Conservation (phyloP, 2,113 vertebrate genomes). For the Lepisosteus oculatus region DNA sequence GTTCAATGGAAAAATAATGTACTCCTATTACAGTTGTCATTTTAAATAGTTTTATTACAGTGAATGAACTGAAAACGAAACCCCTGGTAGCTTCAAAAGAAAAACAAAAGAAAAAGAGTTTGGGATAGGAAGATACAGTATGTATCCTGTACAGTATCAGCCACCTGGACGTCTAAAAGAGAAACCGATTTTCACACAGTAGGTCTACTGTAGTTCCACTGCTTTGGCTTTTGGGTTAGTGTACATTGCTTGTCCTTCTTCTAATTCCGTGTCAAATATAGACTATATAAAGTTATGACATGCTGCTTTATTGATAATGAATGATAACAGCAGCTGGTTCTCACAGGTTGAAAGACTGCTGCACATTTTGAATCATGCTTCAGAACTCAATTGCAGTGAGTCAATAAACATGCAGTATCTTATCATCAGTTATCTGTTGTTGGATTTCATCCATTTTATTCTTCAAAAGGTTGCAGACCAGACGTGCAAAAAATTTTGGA, state of each 20-base stretch:
- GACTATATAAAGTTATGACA: not conserved
- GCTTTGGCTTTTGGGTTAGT: not conserved
- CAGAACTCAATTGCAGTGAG: conserved; percentile 18
- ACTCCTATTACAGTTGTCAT: too few species aligned
- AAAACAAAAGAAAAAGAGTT: too few species aligned
- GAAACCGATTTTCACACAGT: not conserved
- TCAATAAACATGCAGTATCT: conserved; percentile 24
- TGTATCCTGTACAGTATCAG: too few species aligned
- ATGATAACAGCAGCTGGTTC: not conserved
- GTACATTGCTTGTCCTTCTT: not conserved
- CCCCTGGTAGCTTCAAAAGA: too few species aligned
- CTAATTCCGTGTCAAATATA: not conserved
- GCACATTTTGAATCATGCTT: conserved; percentile 8
- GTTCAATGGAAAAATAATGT: too few species aligned
- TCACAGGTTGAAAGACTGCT: not conserved
- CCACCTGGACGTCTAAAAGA: not conserved
- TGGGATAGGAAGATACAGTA: not conserved
- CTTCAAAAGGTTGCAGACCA: conserved; percentile 6
- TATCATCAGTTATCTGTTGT: conserved; percentile 25
- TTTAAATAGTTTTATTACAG: too few species aligned
- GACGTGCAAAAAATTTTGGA: conserved; percentile 1
- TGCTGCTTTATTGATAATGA: not conserved
- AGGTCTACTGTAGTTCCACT: not conserved
- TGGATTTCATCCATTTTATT: conserved; percentile 15
- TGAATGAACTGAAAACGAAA: too few species aligned